Percentiles rank a stretch among this genome's conserved stretches.
Evolutionary conservation across 2,797 vertebrate genomes (phyloP).

Genomic region (Erpetoichthys calabaricus): DNA sequence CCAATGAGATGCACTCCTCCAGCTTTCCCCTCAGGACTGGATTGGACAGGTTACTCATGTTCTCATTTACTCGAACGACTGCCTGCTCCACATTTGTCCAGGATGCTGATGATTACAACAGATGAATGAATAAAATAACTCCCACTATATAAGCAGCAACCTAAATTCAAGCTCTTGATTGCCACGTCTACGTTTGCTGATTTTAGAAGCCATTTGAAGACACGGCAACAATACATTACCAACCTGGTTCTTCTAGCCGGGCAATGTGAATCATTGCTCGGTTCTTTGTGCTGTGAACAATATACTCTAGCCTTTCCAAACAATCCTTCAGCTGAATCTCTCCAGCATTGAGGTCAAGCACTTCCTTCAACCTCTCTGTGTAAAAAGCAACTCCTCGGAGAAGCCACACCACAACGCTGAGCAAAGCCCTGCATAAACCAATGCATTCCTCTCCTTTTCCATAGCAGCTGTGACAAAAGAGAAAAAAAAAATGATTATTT

Average conservation of each 20-base stretch:
- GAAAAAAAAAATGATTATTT: background rate
- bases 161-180: too few species aligned
- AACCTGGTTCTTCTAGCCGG: slow-evolving; percentile 81
- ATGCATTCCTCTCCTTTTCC: slow-evolving; percentile 95
- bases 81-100: slow-evolving; percentile 80
- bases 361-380: slow-evolving; percentile 66
- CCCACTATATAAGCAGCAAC: too few species aligned
- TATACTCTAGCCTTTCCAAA: slow-evolving; percentile 62
- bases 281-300: slow-evolving; percentile 78
- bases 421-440: slow-evolving; percentile 76
- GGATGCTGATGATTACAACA: slow-evolving; percentile 48
- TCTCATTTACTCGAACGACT: slow-evolving; percentile 64
- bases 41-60: slow-evolving; percentile 51
- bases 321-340: slow-evolving; percentile 75
- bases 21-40: slow-evolving; percentile 58
- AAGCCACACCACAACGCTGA: slow-evolving; percentile 76
- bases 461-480: slow-evolving; percentile 57
- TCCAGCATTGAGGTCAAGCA: slow-evolving; percentile 32
- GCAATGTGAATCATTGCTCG: slow-evolving; percentile 86
- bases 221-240: too few species aligned
- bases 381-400: slow-evolving; percentile 78
- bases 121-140: too few species aligned
- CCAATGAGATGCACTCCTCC: slow-evolving; percentile 64
- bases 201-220: too few species aligned
- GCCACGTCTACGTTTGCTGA: too few species aligned